Evolutionary conservation across 1,140 invertebrate species (phyloP).

Genomic region (Grapholita molesta): DNA sequence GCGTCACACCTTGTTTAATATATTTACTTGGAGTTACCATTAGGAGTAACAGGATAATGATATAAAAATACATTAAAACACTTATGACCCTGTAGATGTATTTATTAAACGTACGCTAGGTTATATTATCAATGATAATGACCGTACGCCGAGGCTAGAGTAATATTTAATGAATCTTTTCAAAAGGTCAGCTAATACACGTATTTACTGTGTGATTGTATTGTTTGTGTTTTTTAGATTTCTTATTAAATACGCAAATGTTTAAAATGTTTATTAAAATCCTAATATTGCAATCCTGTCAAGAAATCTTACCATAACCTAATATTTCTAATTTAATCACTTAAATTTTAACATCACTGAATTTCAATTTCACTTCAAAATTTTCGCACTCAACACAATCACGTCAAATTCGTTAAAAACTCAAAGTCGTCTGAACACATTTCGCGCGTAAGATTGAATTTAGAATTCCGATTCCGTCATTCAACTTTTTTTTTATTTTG

Average conservation of each 20-base stretch:
- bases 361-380: conserved; percentile 17
- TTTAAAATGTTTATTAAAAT: not conserved
- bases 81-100: not conserved
- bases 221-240: not conserved
- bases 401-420: conserved; percentile 17
- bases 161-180: conserved; percentile 16
- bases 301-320: conserved; percentile 25
- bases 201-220: not conserved
- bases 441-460: conserved; percentile 29
- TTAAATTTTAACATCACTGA: conserved; percentile 12
- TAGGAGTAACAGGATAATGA: no score
- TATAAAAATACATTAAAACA: not conserved
- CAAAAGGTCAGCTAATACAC: not conserved
- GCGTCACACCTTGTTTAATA: no score
- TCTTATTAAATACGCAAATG: not conserved
- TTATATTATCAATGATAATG: not conserved
- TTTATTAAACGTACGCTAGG: not conserved
- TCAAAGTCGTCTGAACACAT: conserved; percentile 1
- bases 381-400: conserved; percentile 16
- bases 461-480: conserved; percentile 25
- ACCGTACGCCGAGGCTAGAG: not conserved
- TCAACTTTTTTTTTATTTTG: conserved; percentile 18
- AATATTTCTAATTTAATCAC: conserved; percentile 19
- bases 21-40: no score
- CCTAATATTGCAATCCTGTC: conserved; percentile 11